A percentile compares a stretch with the other conserved stretches of the same genome.
Conservation (phyloP, 2,888 invertebrate species). For the Cheilosia grossa region DNA sequence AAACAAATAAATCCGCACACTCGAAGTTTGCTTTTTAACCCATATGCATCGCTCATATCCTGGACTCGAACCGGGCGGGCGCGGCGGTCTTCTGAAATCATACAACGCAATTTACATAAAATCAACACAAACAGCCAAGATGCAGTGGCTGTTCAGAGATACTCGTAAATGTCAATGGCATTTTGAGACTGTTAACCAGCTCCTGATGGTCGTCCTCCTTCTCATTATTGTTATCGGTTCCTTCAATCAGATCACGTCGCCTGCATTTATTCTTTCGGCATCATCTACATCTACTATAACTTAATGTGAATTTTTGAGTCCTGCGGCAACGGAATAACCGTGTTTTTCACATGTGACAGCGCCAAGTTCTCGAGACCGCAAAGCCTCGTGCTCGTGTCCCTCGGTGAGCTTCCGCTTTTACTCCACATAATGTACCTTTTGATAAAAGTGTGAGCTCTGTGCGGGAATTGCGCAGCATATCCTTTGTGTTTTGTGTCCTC, state of each 20-base stretch:
- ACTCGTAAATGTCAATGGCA: constrained; percentile 56
- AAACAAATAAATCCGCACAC: constrained; percentile 52
- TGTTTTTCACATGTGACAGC: constrained; percentile 15
- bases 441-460: constrained; percentile 2
- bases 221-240: constrained; percentile 41
- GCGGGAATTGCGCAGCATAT: constrained; percentile 49
- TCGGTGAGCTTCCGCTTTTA: constrained; percentile 32
- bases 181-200: constrained; percentile 9
- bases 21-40: constrained; percentile 33
- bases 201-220: background rate
- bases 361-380: constrained; percentile 18
- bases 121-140: constrained; percentile 48
- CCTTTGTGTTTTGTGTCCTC: constrained; percentile 37
- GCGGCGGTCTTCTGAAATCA: constrained; percentile 22
- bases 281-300: too few species aligned
- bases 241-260: constrained; percentile 66
- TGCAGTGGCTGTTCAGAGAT: background rate
- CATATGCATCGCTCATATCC: constrained; percentile 25
- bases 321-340: constrained; percentile 8
- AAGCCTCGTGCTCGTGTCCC: background rate
- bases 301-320: constrained; percentile 4
- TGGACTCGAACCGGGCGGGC: background rate
- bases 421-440: background rate
- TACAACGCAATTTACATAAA: constrained; percentile 54
- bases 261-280: constrained; percentile 31